Base-by-base conservation (phyloP, 2,113 vertebrate species). In the Gallinago jamesoni region DNA sequence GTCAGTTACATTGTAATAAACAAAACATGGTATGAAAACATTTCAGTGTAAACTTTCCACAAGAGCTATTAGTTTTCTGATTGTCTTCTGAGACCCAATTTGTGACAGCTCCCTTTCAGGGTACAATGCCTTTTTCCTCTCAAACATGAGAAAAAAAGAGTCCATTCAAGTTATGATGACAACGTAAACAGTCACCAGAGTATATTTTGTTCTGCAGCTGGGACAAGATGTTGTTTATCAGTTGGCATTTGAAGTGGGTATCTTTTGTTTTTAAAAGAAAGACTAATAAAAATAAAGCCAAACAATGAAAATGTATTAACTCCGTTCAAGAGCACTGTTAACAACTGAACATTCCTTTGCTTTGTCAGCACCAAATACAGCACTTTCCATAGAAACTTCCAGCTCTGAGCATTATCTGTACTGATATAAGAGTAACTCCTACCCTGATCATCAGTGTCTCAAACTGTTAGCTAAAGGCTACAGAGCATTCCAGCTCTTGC, bases 361-460 rank as follows among this genome's bases (percentile, higher is more conserved):
- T 92, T 64, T 18, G 16, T 80, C 78, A 95, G 87, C 53, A 74
- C 43, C 48, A 33, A 56, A 30, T 19, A 13, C 39, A 82, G 47
- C 43, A 50, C 41, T 31, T 89, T 39, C 57, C 12, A 1, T 12
- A 91, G 59, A 83, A 73, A 78, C 67, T 7, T 80, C 30, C 41
- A 63, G 52, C 41, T 52, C 68, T 5, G 11, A 35, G 33, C 19
- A 41, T 67, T 83, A 75, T 24, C 73, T 87, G 60, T 37, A 50
- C 53, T 70, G 77, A 70, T 31, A 22, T 3, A 55, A 66, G 59
- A 57, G 50, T 28, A 37, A 21, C 16, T 75, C 52, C 69, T 30
- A 30, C 25, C 28, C 55, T 0, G 0, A 43, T 5, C 64, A 57
- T 24, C 79, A 35, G 33, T 6, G 35, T 12, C 77, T 62, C 55